Conservation (phyloP, 2,797 vertebrate genomes). For the Lates japonicus region DNA sequence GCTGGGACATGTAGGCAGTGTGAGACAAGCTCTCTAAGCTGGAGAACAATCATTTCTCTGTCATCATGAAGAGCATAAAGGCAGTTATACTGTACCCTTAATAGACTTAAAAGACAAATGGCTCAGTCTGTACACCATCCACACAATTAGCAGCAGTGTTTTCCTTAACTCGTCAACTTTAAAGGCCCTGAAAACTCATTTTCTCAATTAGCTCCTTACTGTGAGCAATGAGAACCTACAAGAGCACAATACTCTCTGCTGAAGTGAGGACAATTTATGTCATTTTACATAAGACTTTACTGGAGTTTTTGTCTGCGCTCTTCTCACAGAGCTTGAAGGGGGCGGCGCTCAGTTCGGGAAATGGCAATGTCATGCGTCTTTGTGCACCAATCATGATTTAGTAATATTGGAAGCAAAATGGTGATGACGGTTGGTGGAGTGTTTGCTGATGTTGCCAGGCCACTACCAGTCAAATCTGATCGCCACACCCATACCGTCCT, state of each 20-base stretch:
- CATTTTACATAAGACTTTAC: background rate
- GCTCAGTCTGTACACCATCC: background rate
- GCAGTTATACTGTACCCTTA: slow-evolving; percentile 7
- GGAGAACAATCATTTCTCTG: slow-evolving; percentile 34
- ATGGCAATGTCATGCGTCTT: background rate
- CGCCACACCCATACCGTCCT: background rate
- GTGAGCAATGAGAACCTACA: background rate
- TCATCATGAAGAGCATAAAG: slow-evolving; percentile 14
- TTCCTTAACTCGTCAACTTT: slow-evolving; percentile 4
- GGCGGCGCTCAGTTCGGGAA: background rate
- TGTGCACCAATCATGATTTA: slow-evolving; percentile 8
- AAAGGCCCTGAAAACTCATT: background rate
- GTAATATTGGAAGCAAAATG: slow-evolving; percentile 25
- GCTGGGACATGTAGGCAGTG: slow-evolving; percentile 55
- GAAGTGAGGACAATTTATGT: background rate
- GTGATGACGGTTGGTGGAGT: background rate
- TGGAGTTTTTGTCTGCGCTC: background rate
- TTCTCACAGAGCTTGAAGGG: background rate
- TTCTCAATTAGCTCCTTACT: background rate
- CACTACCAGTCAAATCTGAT: background rate
- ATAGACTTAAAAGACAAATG: slow-evolving; percentile 19
- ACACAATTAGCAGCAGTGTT: slow-evolving; percentile 22
- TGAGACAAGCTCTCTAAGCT: background rate
- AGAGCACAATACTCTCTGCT: background rate
- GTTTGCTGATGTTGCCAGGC: background rate